These are phyloP conservation scores for Tinea trinotella DNA, from an alignment of 2,888 invertebrate species.

Conservation along the genomic window DNA sequence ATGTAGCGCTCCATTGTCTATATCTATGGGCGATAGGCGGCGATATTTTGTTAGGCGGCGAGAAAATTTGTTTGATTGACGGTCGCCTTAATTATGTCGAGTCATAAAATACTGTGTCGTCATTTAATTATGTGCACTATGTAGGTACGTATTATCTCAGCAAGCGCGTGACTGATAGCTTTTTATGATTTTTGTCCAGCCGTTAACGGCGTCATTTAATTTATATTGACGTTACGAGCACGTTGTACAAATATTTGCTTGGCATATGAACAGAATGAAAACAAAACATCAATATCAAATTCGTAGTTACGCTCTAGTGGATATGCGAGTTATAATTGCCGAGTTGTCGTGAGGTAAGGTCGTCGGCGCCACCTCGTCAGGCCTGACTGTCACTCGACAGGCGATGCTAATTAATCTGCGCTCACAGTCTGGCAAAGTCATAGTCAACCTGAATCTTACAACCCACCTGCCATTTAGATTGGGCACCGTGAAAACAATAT, in stretches of 20 bases:
- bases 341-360: slow-evolving; percentile 36
- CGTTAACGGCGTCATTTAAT: neutral
- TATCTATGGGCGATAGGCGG: too few relatives aligned
- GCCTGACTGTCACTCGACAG: slow-evolving; percentile 26
- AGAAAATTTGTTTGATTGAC: too few relatives aligned
- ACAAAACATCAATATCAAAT: neutral
- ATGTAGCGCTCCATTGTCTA: too few relatives aligned
- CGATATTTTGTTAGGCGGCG: too few relatives aligned
- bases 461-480: neutral
- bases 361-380: slow-evolving; percentile 9
- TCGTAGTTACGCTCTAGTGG: neutral
- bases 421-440: slow-evolving; percentile 18
- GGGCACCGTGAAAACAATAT: neutral
- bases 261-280: neutral
- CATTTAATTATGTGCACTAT: neutral
- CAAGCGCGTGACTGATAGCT: neutral
- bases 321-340: neutral
- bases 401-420: slow-evolving; percentile 40
- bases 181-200: slow-evolving; percentile 5
- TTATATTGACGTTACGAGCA: slow-evolving; percentile 1
- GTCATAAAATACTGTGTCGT: neutral
- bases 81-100: too few relatives aligned
- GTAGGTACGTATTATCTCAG: neutral
- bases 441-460: neutral
- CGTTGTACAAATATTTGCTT: slow-evolving; percentile 3